Percentiles rank a stretch among this genome's conserved stretches.
These are phyloP conservation scores for Sitophilus oryzae DNA, from an alignment of 1,140 invertebrate species.

Conservation along the genomic window DNA sequence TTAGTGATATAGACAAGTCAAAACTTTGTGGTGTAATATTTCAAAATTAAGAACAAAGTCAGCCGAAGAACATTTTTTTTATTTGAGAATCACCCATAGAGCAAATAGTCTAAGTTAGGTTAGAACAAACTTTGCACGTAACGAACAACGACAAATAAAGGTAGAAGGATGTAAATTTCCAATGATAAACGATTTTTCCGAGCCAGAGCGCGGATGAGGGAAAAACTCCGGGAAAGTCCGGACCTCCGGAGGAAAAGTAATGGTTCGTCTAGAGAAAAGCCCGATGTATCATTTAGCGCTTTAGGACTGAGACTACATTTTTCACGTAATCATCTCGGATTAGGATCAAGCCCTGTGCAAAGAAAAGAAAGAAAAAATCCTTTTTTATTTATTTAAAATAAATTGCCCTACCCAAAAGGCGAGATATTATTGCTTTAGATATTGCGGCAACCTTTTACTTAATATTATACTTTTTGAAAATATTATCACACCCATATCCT, in stretches of 20 bases:
- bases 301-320: slow-evolving; percentile 20
- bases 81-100: no score
- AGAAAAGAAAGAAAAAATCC: slow-evolving; percentile 12
- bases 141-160: slow-evolving; percentile 19
- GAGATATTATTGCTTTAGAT: no score
- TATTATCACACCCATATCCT: no score
- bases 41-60: no score
- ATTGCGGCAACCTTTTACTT: no score
- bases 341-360: slow-evolving; percentile 12
- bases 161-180: slow-evolving; percentile 21
- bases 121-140: background rate
- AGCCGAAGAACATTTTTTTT: no score
- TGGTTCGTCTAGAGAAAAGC: slow-evolving; percentile 24
- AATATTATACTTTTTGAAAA: no score
- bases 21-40: no score
- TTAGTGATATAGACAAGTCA: no score
- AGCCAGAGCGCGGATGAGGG: background rate
- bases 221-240: slow-evolving; percentile 14
- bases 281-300: slow-evolving; percentile 25
- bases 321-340: slow-evolving; percentile 24
- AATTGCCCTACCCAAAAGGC: no score
- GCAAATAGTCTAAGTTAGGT: no score
- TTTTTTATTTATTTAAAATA: slow-evolving; percentile 11
- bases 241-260: slow-evolving; percentile 20
- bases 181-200: slow-evolving; percentile 23